Evolutionary conservation across 2,888 invertebrate genomes (phyloP).

Genomic region (Podabrus alpinus): DNA sequence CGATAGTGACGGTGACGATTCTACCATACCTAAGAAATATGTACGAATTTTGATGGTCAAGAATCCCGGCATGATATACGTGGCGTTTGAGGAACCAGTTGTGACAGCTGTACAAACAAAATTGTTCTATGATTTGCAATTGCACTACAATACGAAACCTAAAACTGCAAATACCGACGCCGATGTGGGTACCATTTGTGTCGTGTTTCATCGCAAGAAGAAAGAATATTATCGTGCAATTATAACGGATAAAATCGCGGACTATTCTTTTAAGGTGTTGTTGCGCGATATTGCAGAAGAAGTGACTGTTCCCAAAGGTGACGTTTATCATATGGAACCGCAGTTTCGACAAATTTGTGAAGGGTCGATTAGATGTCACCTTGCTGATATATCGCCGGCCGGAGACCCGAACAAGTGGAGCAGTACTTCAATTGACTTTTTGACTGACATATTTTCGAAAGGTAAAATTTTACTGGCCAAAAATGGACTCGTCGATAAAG

Average conservation of each 20-base stretch:
- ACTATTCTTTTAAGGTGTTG: conserved; percentile 59
- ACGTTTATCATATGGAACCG: conserved; percentile 59
- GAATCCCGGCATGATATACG: conserved; percentile 46
- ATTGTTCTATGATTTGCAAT: conserved; percentile 62
- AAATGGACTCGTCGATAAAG: conserved; percentile 32
- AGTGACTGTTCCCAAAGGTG: conserved; percentile 55
- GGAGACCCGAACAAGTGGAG: conserved; percentile 67
- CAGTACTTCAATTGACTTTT: conserved; percentile 62
- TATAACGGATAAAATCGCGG: conserved; percentile 55
- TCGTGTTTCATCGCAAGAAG: conserved; percentile 54
- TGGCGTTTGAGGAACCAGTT: conserved; percentile 15
- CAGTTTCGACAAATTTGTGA: conserved; percentile 60
- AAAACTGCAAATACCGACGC: conserved; percentile 54
- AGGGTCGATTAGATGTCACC: conserved; percentile 68
- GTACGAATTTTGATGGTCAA: conserved; percentile 44
- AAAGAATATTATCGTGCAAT: conserved; percentile 69
- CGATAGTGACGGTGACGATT: conserved; percentile 31
- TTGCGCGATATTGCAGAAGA: conserved; percentile 69
- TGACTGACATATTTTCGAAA: conserved; percentile 45
- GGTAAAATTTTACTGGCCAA: conserved; percentile 33
- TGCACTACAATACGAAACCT: conserved; percentile 47
- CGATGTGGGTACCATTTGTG: conserved; percentile 57
- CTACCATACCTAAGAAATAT: conserved; percentile 29
- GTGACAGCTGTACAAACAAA: conserved; percentile 29
- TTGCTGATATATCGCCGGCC: conserved; percentile 72